Conservation (phyloP, 2,888 invertebrate genomes). For the Tipula lateralis region DNA sequence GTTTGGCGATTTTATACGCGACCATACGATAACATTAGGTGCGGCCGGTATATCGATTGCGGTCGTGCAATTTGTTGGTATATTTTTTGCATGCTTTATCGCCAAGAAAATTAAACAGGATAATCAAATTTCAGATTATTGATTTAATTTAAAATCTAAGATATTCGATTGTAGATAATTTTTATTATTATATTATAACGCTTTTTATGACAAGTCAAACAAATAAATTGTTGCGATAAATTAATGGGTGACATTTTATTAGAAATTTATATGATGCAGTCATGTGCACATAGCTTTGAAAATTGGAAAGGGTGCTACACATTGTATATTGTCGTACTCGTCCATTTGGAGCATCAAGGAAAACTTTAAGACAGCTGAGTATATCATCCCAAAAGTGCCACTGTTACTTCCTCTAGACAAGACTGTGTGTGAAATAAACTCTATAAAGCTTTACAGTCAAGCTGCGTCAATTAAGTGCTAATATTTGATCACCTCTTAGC, state of each 20-base stretch:
- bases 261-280: too few species aligned
- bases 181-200: not conserved
- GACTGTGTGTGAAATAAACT: too few species aligned
- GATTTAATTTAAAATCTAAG: not conserved
- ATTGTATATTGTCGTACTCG: too few species aligned
- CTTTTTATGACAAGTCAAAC: slow-evolving; percentile 1
- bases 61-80: slow-evolving; percentile 57
- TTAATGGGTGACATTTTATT: not conserved
- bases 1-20: slow-evolving; percentile 57
- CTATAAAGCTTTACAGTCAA: too few species aligned
- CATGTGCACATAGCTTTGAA: too few species aligned
- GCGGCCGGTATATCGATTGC: slow-evolving; percentile 70
- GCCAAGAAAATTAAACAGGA: slow-evolving; percentile 43
- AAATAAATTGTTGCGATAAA: slow-evolving; percentile 16
- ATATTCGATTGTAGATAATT: not conserved
- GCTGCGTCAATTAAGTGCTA: too few species aligned
- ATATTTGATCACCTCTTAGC: too few species aligned
- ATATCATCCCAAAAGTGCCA: too few species aligned
- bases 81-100: slow-evolving; percentile 47
- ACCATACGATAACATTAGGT: slow-evolving; percentile 67
- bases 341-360: too few species aligned
- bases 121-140: not conserved
- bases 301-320: too few species aligned
- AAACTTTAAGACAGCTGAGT: too few species aligned
- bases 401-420: too few species aligned